Conservation (phyloP, 2,888 invertebrate genomes). For the Drosophila paranaensis region DNA sequence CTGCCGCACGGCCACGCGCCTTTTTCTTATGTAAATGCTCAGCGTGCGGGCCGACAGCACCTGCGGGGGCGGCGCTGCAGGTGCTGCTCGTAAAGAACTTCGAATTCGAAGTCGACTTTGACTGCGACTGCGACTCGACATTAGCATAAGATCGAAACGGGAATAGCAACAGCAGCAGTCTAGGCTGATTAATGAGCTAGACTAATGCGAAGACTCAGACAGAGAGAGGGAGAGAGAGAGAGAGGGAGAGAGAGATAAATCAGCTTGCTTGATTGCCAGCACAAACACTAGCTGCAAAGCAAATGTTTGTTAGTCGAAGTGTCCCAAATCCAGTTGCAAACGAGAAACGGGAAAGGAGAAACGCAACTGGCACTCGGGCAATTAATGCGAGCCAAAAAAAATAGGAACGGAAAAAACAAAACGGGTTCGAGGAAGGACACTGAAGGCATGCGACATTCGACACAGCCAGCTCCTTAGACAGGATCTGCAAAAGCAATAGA, state of each 20-base stretch:
- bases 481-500: slow-evolving; percentile 19
- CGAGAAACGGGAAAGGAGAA: slow-evolving; percentile 4
- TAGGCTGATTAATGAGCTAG: slow-evolving; percentile 7
- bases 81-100: slow-evolving; percentile 7
- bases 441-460: slow-evolving; percentile 4
- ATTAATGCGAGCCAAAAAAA: slow-evolving; percentile 75
- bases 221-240: background rate
- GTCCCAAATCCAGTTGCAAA: slow-evolving; percentile 53
- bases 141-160: slow-evolving; percentile 5
- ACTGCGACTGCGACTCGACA: background rate
- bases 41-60: slow-evolving; percentile 26
- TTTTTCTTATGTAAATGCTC: slow-evolving; percentile 58
- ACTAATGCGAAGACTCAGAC: background rate
- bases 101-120: background rate
- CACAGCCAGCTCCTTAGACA: slow-evolving; percentile 25
- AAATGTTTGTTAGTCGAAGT: slow-evolving; percentile 45
- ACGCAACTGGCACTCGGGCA: slow-evolving; percentile 35
- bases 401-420: slow-evolving; percentile 36
- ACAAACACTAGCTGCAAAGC: slow-evolving; percentile 52
- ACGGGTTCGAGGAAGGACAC: background rate
- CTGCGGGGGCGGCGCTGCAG: slow-evolving; percentile 32
- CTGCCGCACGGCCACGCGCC: slow-evolving; percentile 49
- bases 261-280: slow-evolving; percentile 67
- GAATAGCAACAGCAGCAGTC: background rate
- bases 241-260: slow-evolving; percentile 52